Conservation (phyloP, 2,113 vertebrate species). For the Ammospiza nelsoni region DNA sequence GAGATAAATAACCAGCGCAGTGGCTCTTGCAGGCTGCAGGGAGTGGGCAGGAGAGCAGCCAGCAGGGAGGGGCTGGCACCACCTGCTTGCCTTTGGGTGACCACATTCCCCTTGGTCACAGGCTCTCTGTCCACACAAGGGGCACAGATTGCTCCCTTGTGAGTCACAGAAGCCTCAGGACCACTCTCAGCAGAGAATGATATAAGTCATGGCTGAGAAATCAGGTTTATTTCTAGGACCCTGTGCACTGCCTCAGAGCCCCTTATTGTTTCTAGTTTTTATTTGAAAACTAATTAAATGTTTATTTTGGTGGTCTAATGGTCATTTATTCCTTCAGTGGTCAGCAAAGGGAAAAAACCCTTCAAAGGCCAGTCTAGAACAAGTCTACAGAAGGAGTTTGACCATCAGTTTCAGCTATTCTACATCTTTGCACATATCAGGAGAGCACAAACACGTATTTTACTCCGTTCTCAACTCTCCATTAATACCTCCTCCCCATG, state of each 20-base stretch:
- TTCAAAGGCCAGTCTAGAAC: background rate
- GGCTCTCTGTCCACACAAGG: background rate
- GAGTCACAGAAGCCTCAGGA: background rate
- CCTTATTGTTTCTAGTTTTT: background rate
- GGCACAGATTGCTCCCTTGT: background rate
- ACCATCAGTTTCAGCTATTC: background rate
- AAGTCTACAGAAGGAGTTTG: background rate
- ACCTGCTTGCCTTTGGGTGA: background rate
- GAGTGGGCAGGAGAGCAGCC: background rate
- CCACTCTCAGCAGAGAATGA: background rate
- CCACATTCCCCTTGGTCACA: background rate
- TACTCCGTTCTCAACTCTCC: background rate
- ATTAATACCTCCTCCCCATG: background rate
- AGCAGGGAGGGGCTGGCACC: background rate
- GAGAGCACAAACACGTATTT: fast-evolving
- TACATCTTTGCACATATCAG: background rate
- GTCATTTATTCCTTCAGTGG: background rate
- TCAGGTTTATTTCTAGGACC: background rate
- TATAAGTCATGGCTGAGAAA: background rate
- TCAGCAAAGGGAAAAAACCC: background rate
- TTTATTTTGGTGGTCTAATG: background rate
- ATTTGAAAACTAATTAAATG: background rate
- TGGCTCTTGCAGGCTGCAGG: background rate
- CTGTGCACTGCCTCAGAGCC: background rate
- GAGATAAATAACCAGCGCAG: background rate